Conservation (phyloP, 2,797 vertebrate species). For the Propithecus deckenii region DNA sequence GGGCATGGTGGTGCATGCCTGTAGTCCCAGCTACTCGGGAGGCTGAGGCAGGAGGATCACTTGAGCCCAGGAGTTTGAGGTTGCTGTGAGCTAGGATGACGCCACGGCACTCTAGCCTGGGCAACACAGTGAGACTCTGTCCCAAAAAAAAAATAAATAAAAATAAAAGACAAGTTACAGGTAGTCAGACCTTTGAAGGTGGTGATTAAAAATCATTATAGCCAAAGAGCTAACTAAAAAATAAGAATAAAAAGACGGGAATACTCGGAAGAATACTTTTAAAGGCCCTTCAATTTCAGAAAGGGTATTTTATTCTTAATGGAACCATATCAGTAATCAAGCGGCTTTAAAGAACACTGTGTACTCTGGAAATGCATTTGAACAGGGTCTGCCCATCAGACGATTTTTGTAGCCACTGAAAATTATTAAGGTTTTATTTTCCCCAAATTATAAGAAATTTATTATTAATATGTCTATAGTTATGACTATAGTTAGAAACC, state of each 20-base stretch:
- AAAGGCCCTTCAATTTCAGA: background rate
- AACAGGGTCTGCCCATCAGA: background rate
- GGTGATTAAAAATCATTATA: conserved; percentile 47
- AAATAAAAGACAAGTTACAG: background rate
- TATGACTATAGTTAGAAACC: conserved; percentile 21
- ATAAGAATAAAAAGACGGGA: background rate
- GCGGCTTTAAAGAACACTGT: background rate
- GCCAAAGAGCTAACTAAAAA: conserved; percentile 47
- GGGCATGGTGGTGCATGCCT: too few species aligned
- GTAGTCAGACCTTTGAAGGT: conserved; percentile 56
- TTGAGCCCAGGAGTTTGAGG: too few species aligned
- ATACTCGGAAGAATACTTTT: conserved; percentile 31
- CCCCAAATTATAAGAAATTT: conserved; percentile 23
- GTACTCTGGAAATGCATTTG: background rate
- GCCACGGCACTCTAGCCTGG: too few species aligned
- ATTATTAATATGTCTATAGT: background rate
- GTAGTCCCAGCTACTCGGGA: too few species aligned
- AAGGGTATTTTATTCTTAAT: background rate
- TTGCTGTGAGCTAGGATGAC: too few species aligned
- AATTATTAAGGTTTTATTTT: conserved; percentile 42
- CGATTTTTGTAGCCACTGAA: conserved; percentile 41
- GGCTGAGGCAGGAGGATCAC: too few species aligned
- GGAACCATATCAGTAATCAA: background rate
- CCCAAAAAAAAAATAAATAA: too few species aligned
- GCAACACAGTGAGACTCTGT: too few species aligned